Percentiles rank a stretch among this genome's conserved stretches.
Evolutionary conservation across 2,113 vertebrate species (phyloP).

Genomic region (Turnix velox): DNA sequence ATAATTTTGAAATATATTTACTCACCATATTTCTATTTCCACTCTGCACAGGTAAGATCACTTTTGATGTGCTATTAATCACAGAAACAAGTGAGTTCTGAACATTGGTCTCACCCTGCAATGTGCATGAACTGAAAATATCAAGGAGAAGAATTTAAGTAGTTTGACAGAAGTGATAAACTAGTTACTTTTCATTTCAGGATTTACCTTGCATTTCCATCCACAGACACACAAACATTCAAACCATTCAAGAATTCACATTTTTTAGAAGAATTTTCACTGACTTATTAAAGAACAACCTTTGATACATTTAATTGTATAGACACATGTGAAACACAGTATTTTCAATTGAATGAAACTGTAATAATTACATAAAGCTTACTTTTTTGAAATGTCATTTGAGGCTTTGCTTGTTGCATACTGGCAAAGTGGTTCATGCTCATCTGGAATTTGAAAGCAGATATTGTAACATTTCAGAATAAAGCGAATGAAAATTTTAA

Average conservation of each 20-base stretch:
- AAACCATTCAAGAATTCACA: background rate
- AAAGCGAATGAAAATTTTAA: constrained; percentile 39
- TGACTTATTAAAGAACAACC: background rate
- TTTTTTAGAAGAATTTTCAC: background rate
- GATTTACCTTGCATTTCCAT: background rate
- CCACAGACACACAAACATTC: background rate
- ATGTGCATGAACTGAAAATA: constrained; percentile 58
- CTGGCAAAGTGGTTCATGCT: background rate
- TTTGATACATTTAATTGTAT: background rate
- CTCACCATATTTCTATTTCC: constrained; percentile 59
- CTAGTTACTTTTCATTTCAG: background rate
- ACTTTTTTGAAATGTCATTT: constrained; percentile 50
- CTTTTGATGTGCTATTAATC: background rate
- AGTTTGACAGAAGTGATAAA: background rate
- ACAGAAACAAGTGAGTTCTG: constrained; percentile 6
- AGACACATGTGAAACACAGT: background rate
- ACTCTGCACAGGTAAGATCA: background rate
- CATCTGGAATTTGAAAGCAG: constrained; percentile 20
- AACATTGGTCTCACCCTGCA: constrained; percentile 10
- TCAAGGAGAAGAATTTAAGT: background rate
- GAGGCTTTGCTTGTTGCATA: constrained; percentile 30
- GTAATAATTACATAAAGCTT: constrained; percentile 20
- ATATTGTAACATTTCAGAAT: constrained; percentile 17
- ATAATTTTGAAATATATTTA: background rate
- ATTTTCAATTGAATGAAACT: background rate